These are phyloP conservation scores for Rotaria sp. DNA, from an alignment of 2,888 invertebrate genomes.

Conservation along the genomic window DNA sequence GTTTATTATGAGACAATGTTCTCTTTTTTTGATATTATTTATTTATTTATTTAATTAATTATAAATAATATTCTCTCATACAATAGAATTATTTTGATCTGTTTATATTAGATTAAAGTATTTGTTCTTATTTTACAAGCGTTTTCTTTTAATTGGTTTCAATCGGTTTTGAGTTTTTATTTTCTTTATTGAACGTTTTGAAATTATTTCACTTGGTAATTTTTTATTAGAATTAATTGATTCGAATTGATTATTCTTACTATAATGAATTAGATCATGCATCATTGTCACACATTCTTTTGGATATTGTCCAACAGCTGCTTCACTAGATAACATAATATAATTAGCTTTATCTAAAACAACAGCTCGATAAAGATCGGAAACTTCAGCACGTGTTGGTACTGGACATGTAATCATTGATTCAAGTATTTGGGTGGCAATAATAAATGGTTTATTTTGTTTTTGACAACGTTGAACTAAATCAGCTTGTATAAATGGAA, in stretches of 20 bases:
- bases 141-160: neutral
- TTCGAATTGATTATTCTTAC: neutral
- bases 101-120: neutral
- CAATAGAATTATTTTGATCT: too few relatives aligned
- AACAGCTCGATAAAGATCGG: constrained; percentile 22
- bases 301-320: constrained; percentile 2
- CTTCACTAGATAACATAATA: neutral
- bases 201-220: neutral
- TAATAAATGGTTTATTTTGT: constrained; percentile 1
- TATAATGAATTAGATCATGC: neutral
- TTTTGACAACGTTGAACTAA: neutral
- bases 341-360: neutral
- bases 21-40: too few relatives aligned
- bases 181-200: too few relatives aligned
- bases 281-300: neutral
- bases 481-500: neutral
- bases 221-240: neutral
- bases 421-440: constrained; percentile 4
- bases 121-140: neutral
- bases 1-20: too few relatives aligned
- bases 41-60: too few relatives aligned
- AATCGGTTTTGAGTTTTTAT: too few relatives aligned
- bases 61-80: too few relatives aligned
- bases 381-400: neutral
- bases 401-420: constrained; percentile 4